Evolutionary conservation across 2,797 vertebrate species (phyloP), one percentile per base, ranked within the genome.

Genomic region (Poeciliopsis gracilis): DNA sequence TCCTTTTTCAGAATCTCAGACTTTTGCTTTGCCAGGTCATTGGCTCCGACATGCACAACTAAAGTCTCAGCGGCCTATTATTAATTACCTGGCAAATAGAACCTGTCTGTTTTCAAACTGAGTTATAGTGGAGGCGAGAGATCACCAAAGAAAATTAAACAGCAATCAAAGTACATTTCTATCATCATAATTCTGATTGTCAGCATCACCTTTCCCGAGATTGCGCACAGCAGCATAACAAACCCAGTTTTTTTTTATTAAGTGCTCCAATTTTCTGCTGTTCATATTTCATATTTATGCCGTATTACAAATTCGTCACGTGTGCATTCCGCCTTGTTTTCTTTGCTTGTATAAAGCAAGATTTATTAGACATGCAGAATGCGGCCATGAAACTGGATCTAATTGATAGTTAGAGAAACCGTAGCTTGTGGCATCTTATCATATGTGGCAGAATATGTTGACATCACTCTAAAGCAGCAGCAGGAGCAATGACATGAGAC

Each of bases 241-340:
- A 97, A 97, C 97, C 95, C 95, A 92, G 88, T 84, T 92, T 96
- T 23, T 49, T 70, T 97, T 97, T 96, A 98, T 97, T 97, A 96
- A 96, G 95, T 95, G 96, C 95, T 95, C 97, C 96, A 96, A 96
- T 97, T 97, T 97, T 95, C 92, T 90, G 92, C 94, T 88, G 93
- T 96, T 97, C 96, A 96, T 97, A 96, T 97, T 97, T 97, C 96
- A 97, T 91, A 94, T 97, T 97, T 96, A 97, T 96, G 95, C 94
- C 92, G 91, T 86, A 93, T 96, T 96, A 95, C 95, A 88, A 95
- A 95, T 93, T 88, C 85, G 94, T 95, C 96, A 95, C 95, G 78
- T 94, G 94, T 96, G 93, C 95, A 93, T 95, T 94, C 95, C 93
- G 90, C 93, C 91, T 95, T 95, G 46, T 95, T 92, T 95, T 45